Evolutionary conservation across 2,888 invertebrate genomes (phyloP).

Genomic region (Aporophyla lueneburgensis): DNA sequence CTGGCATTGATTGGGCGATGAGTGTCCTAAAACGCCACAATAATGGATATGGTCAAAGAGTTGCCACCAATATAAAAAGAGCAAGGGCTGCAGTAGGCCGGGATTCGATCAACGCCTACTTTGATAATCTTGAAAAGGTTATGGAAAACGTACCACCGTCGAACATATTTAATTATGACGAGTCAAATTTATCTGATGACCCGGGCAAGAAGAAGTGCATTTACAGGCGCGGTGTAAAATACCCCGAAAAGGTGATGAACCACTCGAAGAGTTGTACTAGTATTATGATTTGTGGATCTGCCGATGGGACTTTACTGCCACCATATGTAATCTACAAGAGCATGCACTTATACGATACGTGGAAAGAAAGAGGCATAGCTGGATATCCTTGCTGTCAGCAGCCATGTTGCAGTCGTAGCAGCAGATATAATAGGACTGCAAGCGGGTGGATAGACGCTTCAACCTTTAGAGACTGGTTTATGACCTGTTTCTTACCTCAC

Average conservation of each 20-base stretch:
- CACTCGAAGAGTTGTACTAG: constrained; percentile 49
- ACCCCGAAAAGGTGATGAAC: constrained; percentile 56
- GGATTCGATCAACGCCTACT: constrained; percentile 45
- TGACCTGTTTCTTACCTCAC: constrained; percentile 36
- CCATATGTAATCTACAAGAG: constrained; percentile 59
- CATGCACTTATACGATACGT: constrained; percentile 46
- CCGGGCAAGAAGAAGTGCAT: constrained; percentile 53
- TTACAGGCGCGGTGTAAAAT: constrained; percentile 48
- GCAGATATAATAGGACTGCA: constrained; percentile 53
- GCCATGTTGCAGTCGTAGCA: constrained; percentile 21
- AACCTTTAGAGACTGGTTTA: constrained; percentile 56
- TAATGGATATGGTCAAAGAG: constrained; percentile 37
- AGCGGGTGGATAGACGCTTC: constrained; percentile 57
- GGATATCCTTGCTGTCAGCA: constrained; percentile 29
- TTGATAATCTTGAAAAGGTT: constrained; percentile 31
- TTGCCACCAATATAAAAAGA: constrained; percentile 51
- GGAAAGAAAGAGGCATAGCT: constrained; percentile 46
- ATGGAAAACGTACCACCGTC: constrained; percentile 31
- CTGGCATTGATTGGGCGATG: constrained; percentile 57
- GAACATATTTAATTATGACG: constrained; percentile 60
- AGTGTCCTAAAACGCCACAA: constrained; percentile 59
- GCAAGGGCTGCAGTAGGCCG: constrained; percentile 43
- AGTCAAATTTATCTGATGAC: constrained; percentile 56
- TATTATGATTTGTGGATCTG: constrained; percentile 57
- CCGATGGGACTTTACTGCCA: constrained; percentile 49